Conservation (phyloP, 2,113 vertebrate species). For the Ifrita kowaldi region DNA sequence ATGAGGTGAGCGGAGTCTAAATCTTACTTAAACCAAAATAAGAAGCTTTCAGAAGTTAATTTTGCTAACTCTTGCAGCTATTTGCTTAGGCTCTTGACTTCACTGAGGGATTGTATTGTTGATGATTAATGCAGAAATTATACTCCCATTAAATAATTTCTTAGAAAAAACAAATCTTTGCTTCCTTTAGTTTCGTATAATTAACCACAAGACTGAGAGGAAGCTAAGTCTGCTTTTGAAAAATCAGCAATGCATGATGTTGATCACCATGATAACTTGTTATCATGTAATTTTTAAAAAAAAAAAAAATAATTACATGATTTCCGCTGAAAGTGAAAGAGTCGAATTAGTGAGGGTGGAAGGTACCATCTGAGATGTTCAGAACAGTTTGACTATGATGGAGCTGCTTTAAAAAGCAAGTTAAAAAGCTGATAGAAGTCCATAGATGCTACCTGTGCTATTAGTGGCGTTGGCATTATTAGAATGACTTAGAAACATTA, state of each 20-base stretch:
- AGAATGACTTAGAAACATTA: not conserved
- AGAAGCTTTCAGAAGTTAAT: conserved; percentile 32
- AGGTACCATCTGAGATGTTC: not conserved
- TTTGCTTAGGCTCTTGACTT: not conserved
- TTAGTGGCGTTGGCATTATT: not conserved
- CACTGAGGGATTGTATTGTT: not conserved
- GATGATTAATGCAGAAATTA: not conserved
- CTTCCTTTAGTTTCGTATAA: not conserved
- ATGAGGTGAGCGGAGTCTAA: not conserved
- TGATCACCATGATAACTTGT: not conserved
- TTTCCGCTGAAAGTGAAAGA: not conserved
- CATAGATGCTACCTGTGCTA: not conserved
- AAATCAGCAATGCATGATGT: not conserved
- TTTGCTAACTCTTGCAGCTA: not conserved
- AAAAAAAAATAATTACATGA: not conserved
- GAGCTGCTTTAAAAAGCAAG: not conserved
- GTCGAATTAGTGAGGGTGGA: not conserved
- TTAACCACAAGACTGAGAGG: not conserved
- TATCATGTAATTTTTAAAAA: not conserved
- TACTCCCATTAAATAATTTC: not conserved
- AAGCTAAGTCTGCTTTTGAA: not conserved
- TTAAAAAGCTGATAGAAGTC: not conserved
- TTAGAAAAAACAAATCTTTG: not conserved
- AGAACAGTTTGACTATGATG: not conserved
- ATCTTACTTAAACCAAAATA: conserved; percentile 4